Evolutionary conservation across 2,113 vertebrate genomes (phyloP).

Genomic region (Mola mola): DNA sequence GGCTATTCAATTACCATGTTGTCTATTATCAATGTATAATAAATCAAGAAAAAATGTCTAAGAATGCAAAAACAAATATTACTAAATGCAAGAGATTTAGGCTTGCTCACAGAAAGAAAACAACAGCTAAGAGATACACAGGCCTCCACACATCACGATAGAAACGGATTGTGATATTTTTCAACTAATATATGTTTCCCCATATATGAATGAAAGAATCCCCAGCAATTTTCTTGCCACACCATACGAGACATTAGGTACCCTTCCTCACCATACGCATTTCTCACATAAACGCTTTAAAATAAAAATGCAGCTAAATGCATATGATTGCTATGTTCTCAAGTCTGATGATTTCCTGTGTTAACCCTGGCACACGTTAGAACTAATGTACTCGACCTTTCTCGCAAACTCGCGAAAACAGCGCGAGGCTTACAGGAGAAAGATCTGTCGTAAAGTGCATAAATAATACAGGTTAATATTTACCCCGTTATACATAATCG

Average conservation of each 20-base stretch:
- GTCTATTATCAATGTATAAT: too few species aligned
- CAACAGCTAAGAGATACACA: background rate
- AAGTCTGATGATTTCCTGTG: conserved; percentile 7
- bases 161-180: background rate
- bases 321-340: background rate
- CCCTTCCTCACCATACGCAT: conserved; percentile 4
- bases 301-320: background rate
- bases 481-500: conserved; percentile 70
- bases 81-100: background rate
- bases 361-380: conserved; percentile 21
- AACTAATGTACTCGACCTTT: conserved; percentile 40
- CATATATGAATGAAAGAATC: background rate
- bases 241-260: background rate
- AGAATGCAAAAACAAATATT: background rate
- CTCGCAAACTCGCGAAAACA: conserved; percentile 66
- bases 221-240: background rate
- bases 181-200: conserved; percentile 17
- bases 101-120: background rate
- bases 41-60: too few species aligned
- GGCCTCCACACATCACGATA: background rate
- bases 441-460: conserved; percentile 29
- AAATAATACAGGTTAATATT: conserved; percentile 36
- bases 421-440: conserved; percentile 38
- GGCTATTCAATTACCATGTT: too few species aligned
- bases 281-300: background rate